These are phyloP conservation scores for Anthopleura sola DNA, from an alignment of 64 coral and sea anemone species.

Conservation along the genomic window DNA sequence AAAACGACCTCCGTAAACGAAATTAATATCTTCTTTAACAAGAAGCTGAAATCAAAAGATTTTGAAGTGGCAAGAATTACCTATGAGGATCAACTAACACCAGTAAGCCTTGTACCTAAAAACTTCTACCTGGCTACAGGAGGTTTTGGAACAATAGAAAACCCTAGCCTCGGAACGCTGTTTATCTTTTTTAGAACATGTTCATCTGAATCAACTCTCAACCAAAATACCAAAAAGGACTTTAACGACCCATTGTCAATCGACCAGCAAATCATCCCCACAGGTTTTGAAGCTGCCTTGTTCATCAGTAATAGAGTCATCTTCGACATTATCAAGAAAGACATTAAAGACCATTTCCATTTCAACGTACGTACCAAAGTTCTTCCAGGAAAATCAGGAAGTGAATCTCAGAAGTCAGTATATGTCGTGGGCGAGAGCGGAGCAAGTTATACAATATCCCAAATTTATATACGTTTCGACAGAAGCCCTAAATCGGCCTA, in stretches of 20 bases:
- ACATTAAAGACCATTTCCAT: conserved; percentile 12
- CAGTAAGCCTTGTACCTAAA: conserved; percentile 32
- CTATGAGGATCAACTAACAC: conserved; percentile 30
- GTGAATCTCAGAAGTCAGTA: not conserved
- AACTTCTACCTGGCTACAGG: conserved; percentile 41
- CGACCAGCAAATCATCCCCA: conserved; percentile 37
- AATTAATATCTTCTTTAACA: conserved; percentile 31
- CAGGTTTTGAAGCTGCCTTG: conserved; percentile 28
- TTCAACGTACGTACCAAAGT: conserved; percentile 5
- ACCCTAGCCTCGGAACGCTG: conserved; percentile 12
- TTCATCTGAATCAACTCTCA: conserved; percentile 3
- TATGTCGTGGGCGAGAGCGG: conserved; percentile 16
- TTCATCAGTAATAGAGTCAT: conserved; percentile 49
- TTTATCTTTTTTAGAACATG: conserved; percentile 37
- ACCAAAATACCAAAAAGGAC: conserved; percentile 28
- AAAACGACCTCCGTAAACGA: not conserved
- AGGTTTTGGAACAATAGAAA: conserved; percentile 1
- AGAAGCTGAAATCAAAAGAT: conserved; percentile 13
- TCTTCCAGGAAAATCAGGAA: conserved; percentile 13
- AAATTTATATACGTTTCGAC: not conserved
- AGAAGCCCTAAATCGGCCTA: not conserved
- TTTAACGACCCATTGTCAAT: conserved; percentile 46
- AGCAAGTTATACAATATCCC: not conserved
- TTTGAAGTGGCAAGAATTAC: conserved; percentile 42
- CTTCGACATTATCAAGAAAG: conserved; percentile 16